These are phyloP conservation scores for Venturia canescens DNA, from an alignment of 1,140 invertebrate species.

Conservation along the genomic window DNA sequence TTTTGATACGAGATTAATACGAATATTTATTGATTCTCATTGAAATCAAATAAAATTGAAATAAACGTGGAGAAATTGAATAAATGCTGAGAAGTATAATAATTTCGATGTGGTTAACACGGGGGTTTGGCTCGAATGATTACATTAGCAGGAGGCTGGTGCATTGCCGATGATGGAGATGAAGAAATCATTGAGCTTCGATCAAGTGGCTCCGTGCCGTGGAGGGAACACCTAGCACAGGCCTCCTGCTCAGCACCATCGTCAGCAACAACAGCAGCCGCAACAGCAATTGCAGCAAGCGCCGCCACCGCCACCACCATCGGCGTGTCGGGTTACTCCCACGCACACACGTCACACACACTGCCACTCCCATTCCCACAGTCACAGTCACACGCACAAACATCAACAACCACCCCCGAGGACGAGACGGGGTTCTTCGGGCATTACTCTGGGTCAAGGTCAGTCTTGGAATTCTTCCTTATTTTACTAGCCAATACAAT, in stretches of 20 bases:
- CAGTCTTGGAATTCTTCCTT: conserved; percentile 6
- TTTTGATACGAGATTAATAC: no score
- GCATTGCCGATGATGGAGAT: conserved; percentile 80
- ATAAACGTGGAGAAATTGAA: no score
- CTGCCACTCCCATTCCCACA: conserved; percentile 75
- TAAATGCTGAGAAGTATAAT: background rate
- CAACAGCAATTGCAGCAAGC: conserved; percentile 59
- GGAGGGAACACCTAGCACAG: conserved; percentile 76
- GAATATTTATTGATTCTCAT: no score
- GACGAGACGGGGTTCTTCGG: conserved; percentile 73
- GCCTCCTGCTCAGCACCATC: conserved; percentile 71
- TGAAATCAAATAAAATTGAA: background rate
- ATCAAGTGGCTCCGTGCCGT: conserved; percentile 73
- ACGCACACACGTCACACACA: conserved; percentile 74
- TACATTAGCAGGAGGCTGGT: conserved; percentile 77
- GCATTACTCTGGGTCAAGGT: conserved; percentile 75
- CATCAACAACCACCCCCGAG: conserved; percentile 69
- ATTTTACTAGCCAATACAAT: background rate
- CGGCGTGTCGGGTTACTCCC: conserved; percentile 70
- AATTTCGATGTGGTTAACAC: conserved; percentile 31
- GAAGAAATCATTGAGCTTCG: conserved; percentile 80
- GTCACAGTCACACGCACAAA: conserved; percentile 75
- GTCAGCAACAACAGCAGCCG: conserved; percentile 59
- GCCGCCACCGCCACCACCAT: conserved; percentile 58
- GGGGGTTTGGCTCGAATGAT: conserved; percentile 18